Percentiles rank a stretch among this genome's conserved stretches.
Evolutionary conservation across 1,140 invertebrate species (phyloP).

Genomic region (Drosophila trapezifrons): DNA sequence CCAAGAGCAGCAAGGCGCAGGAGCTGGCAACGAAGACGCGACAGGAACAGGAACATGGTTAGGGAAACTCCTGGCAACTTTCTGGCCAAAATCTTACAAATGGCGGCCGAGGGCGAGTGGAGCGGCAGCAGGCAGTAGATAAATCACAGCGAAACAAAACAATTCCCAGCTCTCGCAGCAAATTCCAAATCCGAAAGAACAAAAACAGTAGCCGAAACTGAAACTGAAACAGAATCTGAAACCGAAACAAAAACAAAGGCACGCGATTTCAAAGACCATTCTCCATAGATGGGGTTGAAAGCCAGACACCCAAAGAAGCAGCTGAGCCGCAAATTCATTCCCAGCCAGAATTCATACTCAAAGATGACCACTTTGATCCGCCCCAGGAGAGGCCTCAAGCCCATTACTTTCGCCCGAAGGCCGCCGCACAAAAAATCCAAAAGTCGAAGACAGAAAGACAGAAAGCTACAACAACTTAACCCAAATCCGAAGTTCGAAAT

Average conservation of each 20-base stretch:
- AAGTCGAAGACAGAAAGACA: conserved; percentile 40
- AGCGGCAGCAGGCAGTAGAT: conserved; percentile 60
- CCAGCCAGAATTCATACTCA: conserved; percentile 39
- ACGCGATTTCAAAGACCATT: conserved; percentile 63
- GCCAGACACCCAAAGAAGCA: conserved; percentile 44
- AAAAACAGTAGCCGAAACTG: conserved; percentile 43
- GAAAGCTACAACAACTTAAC: conserved; percentile 48
- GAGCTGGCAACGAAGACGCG: conserved; percentile 64
- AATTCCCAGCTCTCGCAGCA: conserved; percentile 47
- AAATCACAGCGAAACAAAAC: conserved; percentile 76
- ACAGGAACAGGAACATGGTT: conserved; percentile 50
- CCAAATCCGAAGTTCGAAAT: conserved; percentile 59
- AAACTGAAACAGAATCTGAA: conserved; percentile 35
- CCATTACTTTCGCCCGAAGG: conserved; percentile 60
- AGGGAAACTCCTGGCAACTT: conserved; percentile 66
- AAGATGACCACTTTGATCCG: conserved; percentile 55
- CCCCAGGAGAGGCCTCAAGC: conserved; percentile 40
- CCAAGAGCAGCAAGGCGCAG: conserved; percentile 48
- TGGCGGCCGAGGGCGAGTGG: conserved; percentile 58
- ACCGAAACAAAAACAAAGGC: conserved; percentile 45
- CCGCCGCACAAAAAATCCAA: conserved; percentile 55
- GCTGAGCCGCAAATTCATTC: conserved; percentile 52
- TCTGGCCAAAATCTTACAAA: conserved; percentile 80
- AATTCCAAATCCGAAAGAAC: conserved; percentile 44
- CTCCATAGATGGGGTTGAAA: conserved; percentile 69